These are phyloP conservation scores for Metaphire vulgaris DNA, from an alignment of 1,140 invertebrate genomes.

Conservation along the genomic window DNA sequence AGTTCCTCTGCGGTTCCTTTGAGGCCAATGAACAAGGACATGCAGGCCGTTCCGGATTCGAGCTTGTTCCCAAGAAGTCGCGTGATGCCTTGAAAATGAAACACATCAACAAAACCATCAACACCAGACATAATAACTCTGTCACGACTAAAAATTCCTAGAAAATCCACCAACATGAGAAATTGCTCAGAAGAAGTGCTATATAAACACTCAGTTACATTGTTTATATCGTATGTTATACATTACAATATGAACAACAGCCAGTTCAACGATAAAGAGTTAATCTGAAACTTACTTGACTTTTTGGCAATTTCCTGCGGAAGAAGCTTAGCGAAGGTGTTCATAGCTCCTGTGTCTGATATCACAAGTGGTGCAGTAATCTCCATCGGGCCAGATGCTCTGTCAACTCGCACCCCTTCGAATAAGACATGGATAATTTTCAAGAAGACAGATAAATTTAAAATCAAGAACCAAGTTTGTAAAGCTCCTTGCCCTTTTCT, in stretches of 20 bases:
- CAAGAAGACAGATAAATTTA: not conserved
- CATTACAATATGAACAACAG: too few species aligned
- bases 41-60: slow-evolving; percentile 34
- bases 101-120: too few species aligned
- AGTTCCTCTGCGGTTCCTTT: slow-evolving; percentile 46
- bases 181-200: too few species aligned
- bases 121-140: too few species aligned
- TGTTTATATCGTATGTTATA: too few species aligned
- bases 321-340: slow-evolving; percentile 45
- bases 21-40: slow-evolving; percentile 50
- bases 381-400: slow-evolving; percentile 36
- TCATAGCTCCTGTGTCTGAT: slow-evolving; percentile 48
- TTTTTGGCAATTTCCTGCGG: slow-evolving; percentile 43
- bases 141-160: too few species aligned
- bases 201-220: too few species aligned
- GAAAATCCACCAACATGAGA: too few species aligned
- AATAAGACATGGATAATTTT: not conserved
- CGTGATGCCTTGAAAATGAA: slow-evolving; percentile 38
- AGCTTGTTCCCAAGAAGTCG: slow-evolving; percentile 36
- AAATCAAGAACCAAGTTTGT: too few species aligned
- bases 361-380: slow-evolving; percentile 48
- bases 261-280: too few species aligned
- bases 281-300: slow-evolving; percentile 43
- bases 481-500: too few species aligned
- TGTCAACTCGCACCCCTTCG: slow-evolving; percentile 42